Base-by-base conservation (phyloP, 2,113 vertebrate species). In the Rhea americana region DNA sequence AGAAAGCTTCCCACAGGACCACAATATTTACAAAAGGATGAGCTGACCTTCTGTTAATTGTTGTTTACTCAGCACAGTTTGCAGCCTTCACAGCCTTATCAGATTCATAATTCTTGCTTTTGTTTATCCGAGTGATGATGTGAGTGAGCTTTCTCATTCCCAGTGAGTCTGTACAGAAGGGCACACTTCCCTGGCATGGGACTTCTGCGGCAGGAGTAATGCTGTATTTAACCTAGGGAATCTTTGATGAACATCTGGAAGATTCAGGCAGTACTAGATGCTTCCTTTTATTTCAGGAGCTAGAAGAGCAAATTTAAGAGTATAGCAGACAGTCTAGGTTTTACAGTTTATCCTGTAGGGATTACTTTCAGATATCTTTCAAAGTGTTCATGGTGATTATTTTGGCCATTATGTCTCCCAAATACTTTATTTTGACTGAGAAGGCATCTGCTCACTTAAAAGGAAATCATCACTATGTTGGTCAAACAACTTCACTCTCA, bases 361-460 rank as follows among this genome's bases (percentile, higher is more conserved):
- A 5, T 61, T 45, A 14, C 28, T 76, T 19, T 47, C 20, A 24
- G 21, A 17, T 67, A 25, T 39, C 30, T 59, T 75, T 32, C 84
- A 50, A 19, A 63, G 12, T 20, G 14, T 82, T 78, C 0, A 0
- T 8, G 35, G 19, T 55, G 55, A 62, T 66, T 14, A 21, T 10
- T 6, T n/a, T 66, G 70, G 28, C 59, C 85, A 21, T 50, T 58
- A 66, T 32, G 26, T 77, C 30, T 83, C 13, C 20, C 68, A 62
- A 82, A 45, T 59, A 8, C 41, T 56, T 78, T 59, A 13, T 81
- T 83, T 65, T 87, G 50, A 63, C 41, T 5, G 7, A 20, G 11
- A 67, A 67, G 41, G 65, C 11, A 53, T 62, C 17, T 55, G 26
- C 26, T 83, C 4, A 24, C 35, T 21, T 30, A 72, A n/a, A 75